These are phyloP conservation scores for Lasius fuliginosus DNA, from an alignment of 2,888 invertebrate species.

Conservation along the genomic window DNA sequence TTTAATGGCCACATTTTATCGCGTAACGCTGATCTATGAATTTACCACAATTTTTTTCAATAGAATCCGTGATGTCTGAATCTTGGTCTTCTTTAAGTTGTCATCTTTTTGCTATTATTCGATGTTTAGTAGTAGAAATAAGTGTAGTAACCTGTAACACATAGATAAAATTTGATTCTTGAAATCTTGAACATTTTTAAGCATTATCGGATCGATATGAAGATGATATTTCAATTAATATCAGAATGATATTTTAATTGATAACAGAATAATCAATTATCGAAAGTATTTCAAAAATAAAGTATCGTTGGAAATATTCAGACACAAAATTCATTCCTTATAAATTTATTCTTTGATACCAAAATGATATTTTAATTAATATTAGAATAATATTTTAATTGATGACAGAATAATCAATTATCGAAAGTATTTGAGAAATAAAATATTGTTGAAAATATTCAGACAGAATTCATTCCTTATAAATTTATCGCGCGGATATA, in stretches of 20 bases:
- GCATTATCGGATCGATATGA: neutral
- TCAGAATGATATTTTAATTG: neutral
- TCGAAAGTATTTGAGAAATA: neutral
- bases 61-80: constrained; percentile 33
- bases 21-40: neutral
- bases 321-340: neutral
- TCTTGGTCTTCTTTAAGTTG: constrained; percentile 13
- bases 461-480: neutral
- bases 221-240: neutral
- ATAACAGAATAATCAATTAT: neutral
- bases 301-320: too few relatives aligned
- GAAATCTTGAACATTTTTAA: neutral
- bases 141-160: constrained; percentile 78
- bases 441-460: too few relatives aligned
- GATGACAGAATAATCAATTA: neutral
- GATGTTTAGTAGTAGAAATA: constrained; percentile 78
- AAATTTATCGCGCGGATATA: neutral
- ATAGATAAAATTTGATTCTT: constrained; percentile 24
- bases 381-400: neutral
- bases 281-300: neutral
- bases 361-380: neutral
- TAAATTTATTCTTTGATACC: neutral
- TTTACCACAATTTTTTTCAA: constrained; percentile 22
- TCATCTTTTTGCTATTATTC: neutral
- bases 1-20: neutral